Conservation (phyloP, 2,888 invertebrate species). For the Abscondita cerata region DNA sequence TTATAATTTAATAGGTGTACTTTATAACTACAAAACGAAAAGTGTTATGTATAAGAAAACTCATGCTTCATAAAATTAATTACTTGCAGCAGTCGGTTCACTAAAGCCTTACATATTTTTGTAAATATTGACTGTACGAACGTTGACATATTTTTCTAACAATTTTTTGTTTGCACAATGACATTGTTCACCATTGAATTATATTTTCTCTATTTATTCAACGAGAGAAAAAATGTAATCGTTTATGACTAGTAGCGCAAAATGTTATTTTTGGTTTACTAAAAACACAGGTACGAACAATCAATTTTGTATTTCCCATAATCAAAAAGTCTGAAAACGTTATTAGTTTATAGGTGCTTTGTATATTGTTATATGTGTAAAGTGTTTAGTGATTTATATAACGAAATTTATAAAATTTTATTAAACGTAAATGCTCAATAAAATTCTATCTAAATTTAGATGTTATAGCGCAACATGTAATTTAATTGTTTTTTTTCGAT, state of each 20-base stretch:
- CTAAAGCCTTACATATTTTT: conserved; percentile 26
- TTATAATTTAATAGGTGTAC: conserved; percentile 31
- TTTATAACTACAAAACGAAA: conserved; percentile 29
- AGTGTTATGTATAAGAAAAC: conserved; percentile 21
- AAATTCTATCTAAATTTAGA: no score
- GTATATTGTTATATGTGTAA: conserved; percentile 7
- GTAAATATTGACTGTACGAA: conserved; percentile 16
- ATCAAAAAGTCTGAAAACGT: not conserved
- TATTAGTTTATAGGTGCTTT: conserved; percentile 3
- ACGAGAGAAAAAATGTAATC: no score
- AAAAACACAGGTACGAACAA: no score
- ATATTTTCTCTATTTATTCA: no score
- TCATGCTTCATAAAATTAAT: conserved; percentile 34
- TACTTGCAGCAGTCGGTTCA: conserved; percentile 31
- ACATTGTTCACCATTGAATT: no score
- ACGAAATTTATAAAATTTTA: not conserved
- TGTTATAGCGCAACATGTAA: no score
- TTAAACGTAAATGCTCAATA: not conserved
- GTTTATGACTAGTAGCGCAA: no score
- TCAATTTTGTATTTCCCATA: no score
- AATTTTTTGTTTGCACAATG: not conserved
- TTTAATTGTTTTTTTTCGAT: not conserved
- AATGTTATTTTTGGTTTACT: no score
- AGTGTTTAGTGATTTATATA: conserved; percentile 4
- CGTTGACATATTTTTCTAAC: conserved; percentile 11